A percentile compares a stretch with the other conserved stretches of the same genome.
phyloP scores from a whole-genome alignment of 2,797 vertebrate species.

The Pterois miles region DNA sequence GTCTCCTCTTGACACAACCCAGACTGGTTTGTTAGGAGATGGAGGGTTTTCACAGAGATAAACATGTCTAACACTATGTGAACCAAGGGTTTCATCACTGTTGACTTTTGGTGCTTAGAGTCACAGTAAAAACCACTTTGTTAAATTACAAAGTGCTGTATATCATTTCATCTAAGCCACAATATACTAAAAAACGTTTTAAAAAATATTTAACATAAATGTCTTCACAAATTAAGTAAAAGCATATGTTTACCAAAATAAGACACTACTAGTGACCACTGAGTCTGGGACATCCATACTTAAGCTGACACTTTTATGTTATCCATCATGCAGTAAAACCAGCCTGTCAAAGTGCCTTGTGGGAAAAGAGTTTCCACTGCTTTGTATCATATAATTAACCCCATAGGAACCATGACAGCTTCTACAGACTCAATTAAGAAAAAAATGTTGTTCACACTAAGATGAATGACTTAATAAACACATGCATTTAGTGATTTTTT shows the following conservation, averaged over 20 bases:
- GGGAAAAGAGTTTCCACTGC: slow-evolving; percentile 11
- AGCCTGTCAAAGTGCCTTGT: slow-evolving; percentile 12
- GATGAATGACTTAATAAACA: background rate
- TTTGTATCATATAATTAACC: slow-evolving; percentile 37
- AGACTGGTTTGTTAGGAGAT: slow-evolving; percentile 39
- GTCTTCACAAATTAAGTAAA: background rate
- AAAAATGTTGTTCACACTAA: background rate
- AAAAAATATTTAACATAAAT: background rate
- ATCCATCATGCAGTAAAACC: slow-evolving; percentile 2
- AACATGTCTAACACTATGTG: slow-evolving; percentile 40
- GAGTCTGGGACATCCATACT: background rate
- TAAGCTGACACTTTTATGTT: slow-evolving; percentile 30
- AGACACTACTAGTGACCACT: background rate
- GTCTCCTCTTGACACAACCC: slow-evolving; percentile 45
- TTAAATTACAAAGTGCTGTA: background rate
- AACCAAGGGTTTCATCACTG: slow-evolving; percentile 39
- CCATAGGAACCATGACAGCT: slow-evolving; percentile 12
- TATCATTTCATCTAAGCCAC: background rate
- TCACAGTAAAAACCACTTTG: background rate
- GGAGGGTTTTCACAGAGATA: slow-evolving; percentile 43
- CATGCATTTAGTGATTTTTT: background rate
- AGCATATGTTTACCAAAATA: background rate
- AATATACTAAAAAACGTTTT: background rate
- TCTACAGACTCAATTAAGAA: background rate
- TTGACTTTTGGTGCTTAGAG: slow-evolving; percentile 29